Evolutionary conservation across 2,888 invertebrate species (phyloP).

Genomic region (Melanophora roralis): DNA sequence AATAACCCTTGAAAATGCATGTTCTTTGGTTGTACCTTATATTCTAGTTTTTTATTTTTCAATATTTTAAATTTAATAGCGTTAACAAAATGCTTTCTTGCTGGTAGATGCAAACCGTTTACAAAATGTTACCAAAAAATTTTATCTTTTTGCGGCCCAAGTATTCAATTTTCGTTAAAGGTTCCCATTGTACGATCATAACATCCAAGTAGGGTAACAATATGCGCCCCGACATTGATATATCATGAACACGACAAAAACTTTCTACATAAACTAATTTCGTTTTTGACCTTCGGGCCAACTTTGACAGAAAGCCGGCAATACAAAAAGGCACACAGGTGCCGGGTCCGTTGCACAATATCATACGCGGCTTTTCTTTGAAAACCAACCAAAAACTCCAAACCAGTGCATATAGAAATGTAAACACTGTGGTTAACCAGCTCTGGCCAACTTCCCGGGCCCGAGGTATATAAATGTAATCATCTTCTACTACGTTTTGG

Average conservation of each 20-base stretch:
- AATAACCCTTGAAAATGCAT: too few species aligned
- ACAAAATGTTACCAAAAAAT: conserved; percentile 87
- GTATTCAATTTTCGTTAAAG: conserved; percentile 78
- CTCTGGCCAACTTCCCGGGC: conserved; percentile 93
- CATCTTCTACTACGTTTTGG: conserved; percentile 77
- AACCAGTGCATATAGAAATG: conserved; percentile 85
- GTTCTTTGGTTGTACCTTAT: too few species aligned
- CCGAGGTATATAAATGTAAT: conserved; percentile 82
- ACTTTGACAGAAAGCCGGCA: conserved; percentile 85
- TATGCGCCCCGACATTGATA: conserved; percentile 93
- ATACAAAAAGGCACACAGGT: conserved; percentile 95
- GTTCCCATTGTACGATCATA: conserved; percentile 95
- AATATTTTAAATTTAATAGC: not conserved
- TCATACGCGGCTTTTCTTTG: conserved; percentile 85
- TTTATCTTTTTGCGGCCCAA: conserved; percentile 78
- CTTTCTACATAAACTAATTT: conserved; percentile 96
- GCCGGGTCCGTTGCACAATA: conserved; percentile 97
- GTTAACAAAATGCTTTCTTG: conserved; percentile 1
- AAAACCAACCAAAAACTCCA: conserved; percentile 84
- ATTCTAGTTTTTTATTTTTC: not conserved
- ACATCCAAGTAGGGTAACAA: conserved; percentile 89
- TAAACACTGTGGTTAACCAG: conserved; percentile 86
- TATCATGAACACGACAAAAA: conserved; percentile 91
- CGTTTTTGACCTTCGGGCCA: conserved; percentile 81
- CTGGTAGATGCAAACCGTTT: conserved; percentile 19